Conservation (phyloP, 37 sponge, comb jelly and placozoan species). For the Trichoplax adhaerens region DNA sequence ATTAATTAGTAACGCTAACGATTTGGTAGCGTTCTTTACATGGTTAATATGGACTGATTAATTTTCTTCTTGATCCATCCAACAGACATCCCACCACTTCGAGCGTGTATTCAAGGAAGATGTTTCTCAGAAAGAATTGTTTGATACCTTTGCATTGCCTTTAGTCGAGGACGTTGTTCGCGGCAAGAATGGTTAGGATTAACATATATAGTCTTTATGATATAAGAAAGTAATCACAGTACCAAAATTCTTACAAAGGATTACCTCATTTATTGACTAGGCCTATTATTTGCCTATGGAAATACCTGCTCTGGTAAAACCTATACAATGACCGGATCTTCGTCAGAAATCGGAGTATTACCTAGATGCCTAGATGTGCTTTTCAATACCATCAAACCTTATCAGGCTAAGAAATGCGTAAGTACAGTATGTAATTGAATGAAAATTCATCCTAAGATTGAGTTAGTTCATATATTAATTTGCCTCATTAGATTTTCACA, state of each 20-base stretch:
- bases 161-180: slow-evolving; percentile 68
- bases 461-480: too few relatives aligned
- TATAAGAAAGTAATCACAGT: too few relatives aligned
- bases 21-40: too few relatives aligned
- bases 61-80: neutral
- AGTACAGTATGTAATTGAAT: slow-evolving; percentile 1
- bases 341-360: slow-evolving; percentile 69
- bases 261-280: neutral
- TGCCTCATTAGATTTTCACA: slow-evolving; percentile 41
- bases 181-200: slow-evolving; percentile 61
- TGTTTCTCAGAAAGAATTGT: slow-evolving; percentile 46
- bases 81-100: slow-evolving; percentile 62
- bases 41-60: too few relatives aligned
- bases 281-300: slow-evolving; percentile 87
- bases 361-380: slow-evolving; percentile 82
- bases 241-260: too few relatives aligned
- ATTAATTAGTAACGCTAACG: too few relatives aligned
- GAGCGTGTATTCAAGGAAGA: slow-evolving; percentile 48
- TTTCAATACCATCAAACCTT: slow-evolving; percentile 74
- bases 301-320: slow-evolving; percentile 97
- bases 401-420: slow-evolving; percentile 73
- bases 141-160: slow-evolving; percentile 64
- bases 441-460: too few relatives aligned
- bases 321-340: slow-evolving; percentile 83
- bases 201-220: too few relatives aligned